A percentile compares a stretch with the other conserved stretches of the same genome.
Evolutionary conservation across 2,888 invertebrate genomes (phyloP).

Genomic region (Mantis religiosa): DNA sequence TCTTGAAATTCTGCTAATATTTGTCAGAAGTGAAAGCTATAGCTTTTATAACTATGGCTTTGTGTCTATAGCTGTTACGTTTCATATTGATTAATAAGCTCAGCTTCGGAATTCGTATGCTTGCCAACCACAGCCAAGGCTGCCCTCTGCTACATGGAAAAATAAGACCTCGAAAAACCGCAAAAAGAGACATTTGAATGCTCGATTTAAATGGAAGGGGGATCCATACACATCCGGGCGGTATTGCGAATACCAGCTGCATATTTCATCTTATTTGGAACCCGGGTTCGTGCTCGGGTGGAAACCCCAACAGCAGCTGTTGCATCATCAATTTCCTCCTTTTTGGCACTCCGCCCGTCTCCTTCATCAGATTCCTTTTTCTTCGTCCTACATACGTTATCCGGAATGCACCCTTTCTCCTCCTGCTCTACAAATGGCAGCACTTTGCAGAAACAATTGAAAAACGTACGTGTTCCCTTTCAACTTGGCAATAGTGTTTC

Average conservation of each 20-base stretch:
- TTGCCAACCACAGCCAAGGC: not conserved
- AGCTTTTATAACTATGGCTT: too few species aligned
- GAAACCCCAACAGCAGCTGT: not conserved
- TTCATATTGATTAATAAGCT: not conserved
- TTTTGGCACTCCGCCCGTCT: not conserved
- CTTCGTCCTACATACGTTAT: not conserved
- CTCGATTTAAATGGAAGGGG: too few species aligned
- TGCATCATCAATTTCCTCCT: not conserved
- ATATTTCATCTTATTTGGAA: not conserved
- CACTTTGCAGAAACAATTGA: conserved; percentile 7
- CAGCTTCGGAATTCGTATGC: not conserved
- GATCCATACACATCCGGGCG: not conserved
- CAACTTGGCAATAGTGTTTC: not conserved
- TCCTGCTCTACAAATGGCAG: not conserved
- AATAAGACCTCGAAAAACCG: not conserved
- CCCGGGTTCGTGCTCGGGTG: not conserved
- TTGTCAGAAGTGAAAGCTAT: too few species aligned
- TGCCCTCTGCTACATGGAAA: not conserved
- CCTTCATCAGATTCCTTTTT: not conserved
- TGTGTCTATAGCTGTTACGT: too few species aligned
- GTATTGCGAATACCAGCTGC: not conserved
- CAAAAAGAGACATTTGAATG: not conserved
- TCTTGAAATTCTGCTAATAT: too few species aligned
- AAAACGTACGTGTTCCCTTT: conserved; percentile 13
- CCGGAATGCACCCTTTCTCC: not conserved